Evolutionary conservation across 2,797 vertebrate genomes (phyloP), one percentile per base, ranked within the genome.

Genomic region (Gadopsis bispinosus): DNA sequence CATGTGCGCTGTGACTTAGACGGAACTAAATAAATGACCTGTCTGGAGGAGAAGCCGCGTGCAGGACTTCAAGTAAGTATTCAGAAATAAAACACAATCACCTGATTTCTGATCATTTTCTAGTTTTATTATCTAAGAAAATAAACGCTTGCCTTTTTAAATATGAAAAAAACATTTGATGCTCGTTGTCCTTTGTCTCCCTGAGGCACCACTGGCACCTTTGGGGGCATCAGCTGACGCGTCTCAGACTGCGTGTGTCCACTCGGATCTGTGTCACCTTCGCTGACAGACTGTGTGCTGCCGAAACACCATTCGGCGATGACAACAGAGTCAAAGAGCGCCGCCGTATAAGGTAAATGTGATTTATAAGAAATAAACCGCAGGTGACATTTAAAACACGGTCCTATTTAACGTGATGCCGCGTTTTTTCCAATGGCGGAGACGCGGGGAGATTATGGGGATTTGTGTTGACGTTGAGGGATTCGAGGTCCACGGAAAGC

Each of bases 391-490:
- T 68, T 8, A 17, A 75, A 61, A 54, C 39, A 26, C 59, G 22
- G 59, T 62, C 41, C n/a, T 31, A 1, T 65, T 45, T 22, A 35
- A 41, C 10, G 58, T 50, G 60, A 47, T 56, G 12, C 22, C 22
- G 65, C 60, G 59, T 51, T 37, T 41, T 41, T 29, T 66, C 17
- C 68, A 43, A 9, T 55, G 69, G 67, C 50, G 59, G 74, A 63
- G 73, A 35, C 58, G 64, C 69, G n/a, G 54, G 66, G 71, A 80
- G 93, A 90, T 93, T 94, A 91, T 79, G 70, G 73, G 81, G 91
- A 88, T 92, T 92, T 86, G 62, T 85, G 75, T 84, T 91, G 89
- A 88, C 87, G 75, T 77, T 83, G 69, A 68, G 77, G 86, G 90
- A 93, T 93, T 94, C 93, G 79, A 68, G 70, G 68, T 77, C 51